A percentile compares a stretch with the other conserved stretches of the same genome.
Evolutionary conservation across 64 coral and sea anemone species (phyloP).

Genomic region (Hydrozoanthus tunicans): DNA sequence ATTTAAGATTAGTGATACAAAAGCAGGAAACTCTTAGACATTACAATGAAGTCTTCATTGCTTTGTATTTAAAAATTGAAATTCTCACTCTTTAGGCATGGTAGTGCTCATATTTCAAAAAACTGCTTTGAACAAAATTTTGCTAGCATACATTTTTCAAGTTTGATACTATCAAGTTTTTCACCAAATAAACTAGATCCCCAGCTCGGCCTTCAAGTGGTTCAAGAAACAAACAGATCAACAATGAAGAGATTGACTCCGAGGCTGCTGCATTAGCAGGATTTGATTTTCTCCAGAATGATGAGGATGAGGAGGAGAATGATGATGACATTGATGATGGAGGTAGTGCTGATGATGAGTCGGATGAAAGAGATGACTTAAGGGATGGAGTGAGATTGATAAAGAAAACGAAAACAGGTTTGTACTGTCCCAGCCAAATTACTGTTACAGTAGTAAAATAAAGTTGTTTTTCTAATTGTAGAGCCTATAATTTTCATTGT

Average conservation of each 20-base stretch:
- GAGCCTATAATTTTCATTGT: too few relatives aligned
- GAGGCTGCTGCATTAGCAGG: slow-evolving; percentile 85
- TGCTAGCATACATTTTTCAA: not conserved
- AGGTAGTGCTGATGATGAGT: slow-evolving; percentile 98
- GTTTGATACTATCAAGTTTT: not conserved
- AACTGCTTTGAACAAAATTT: too few relatives aligned
- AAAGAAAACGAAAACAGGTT: slow-evolving; percentile 93
- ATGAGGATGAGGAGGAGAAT: slow-evolving; percentile 94
- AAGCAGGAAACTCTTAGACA: too few relatives aligned
- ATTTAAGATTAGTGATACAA: too few relatives aligned
- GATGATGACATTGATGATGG: slow-evolving; percentile 98
- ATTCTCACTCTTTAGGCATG: too few relatives aligned
- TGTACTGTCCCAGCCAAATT: not conserved
- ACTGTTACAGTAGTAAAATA: not conserved
- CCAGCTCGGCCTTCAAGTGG: slow-evolving; percentile 52
- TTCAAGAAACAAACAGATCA: slow-evolving; percentile 46
- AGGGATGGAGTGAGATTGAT: slow-evolving; percentile 71
- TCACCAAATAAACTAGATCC: slow-evolving; percentile 7
- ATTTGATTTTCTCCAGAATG: slow-evolving; percentile 96
- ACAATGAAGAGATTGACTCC: slow-evolving; percentile 76
- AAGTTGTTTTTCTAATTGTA: not conserved
- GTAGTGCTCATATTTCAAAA: too few relatives aligned
- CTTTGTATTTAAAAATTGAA: too few relatives aligned
- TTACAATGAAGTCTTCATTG: too few relatives aligned
- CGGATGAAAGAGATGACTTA: slow-evolving; percentile 90